phyloP scores from a whole-genome alignment of 2,888 invertebrate species.

The Drosophila koepferae region DNA sequence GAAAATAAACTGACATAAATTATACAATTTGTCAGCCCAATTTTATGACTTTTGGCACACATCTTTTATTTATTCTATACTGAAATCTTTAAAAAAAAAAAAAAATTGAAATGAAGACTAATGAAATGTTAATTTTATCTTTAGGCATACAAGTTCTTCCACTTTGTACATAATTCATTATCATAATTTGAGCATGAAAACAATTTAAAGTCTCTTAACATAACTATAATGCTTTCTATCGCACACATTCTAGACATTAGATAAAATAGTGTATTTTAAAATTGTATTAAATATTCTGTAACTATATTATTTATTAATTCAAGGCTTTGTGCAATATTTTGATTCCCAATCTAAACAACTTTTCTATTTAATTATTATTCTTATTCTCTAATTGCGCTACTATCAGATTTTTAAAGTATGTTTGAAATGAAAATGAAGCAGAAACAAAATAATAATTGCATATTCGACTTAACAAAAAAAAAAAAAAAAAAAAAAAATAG shows the following conservation, averaged over 20 bases:
- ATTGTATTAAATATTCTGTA: background rate
- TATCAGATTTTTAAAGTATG: background rate
- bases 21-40: background rate
- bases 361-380: background rate
- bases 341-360: background rate
- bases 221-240: background rate
- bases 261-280: background rate
- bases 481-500: slow-evolving; percentile 19
- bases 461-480: background rate
- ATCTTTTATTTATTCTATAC: background rate
- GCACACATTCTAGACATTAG: background rate
- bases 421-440: background rate
- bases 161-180: background rate
- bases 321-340: background rate
- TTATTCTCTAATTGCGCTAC: background rate
- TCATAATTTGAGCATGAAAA: background rate
- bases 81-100: too few species aligned
- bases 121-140: background rate
- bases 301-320: too few species aligned
- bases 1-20: background rate
- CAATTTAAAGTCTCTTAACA: background rate
- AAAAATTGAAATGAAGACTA: background rate
- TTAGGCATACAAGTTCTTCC: background rate
- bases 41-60: background rate
- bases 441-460: slow-evolving; percentile 17